Evolutionary conservation across 2,888 invertebrate genomes (phyloP), one percentile per base, ranked within the genome.

Genomic region (Dicycla oo): DNA sequence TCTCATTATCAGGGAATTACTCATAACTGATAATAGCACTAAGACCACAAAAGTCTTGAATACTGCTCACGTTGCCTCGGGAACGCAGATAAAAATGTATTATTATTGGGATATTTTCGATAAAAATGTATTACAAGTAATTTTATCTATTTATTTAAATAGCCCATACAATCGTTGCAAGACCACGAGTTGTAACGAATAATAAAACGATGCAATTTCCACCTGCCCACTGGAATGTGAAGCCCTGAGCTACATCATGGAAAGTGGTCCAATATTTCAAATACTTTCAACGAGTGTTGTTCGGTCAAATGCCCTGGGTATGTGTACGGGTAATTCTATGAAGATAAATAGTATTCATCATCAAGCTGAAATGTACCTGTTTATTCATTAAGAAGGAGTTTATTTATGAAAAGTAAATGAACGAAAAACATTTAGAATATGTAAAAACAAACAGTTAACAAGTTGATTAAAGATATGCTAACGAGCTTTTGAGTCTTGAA

Each of bases 191-290:
- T 82, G 87, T 89, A 89, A 89, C 86, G 83, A 88, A 87, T 89
- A 90, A 90, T 88, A 88, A 90, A 89, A 88, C 90, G 88, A 86
- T 88, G 89, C 87, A 88, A 91, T 93, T 92, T 92, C 91, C 90
- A 92, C 91, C 92, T 92, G 92, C 87, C 84, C 88, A 88, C 83
- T 86, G 89, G 91, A 91, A 93, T 91, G 92, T 88, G 82, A 83
- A 84, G 91, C 90, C 89, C 83, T 87, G 78, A 91, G 91, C 90
- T 78, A 90, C 88, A 88, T 88, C 90, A 90, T 84, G 88, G 93
- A 93, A 93, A 93, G 93, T 93, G 92, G 91, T 92, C 86, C 86
- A 88, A 93, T 94, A 93, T 92, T 92, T 93, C 91, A 92, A 92
- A 90, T 87, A 84, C 81, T 83, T 81, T 80, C 79, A 81, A 81